Percentiles rank a stretch among this genome's conserved stretches.
phyloP scores from a whole-genome alignment of 2,113 vertebrate species.

The Solea solea region DNA sequence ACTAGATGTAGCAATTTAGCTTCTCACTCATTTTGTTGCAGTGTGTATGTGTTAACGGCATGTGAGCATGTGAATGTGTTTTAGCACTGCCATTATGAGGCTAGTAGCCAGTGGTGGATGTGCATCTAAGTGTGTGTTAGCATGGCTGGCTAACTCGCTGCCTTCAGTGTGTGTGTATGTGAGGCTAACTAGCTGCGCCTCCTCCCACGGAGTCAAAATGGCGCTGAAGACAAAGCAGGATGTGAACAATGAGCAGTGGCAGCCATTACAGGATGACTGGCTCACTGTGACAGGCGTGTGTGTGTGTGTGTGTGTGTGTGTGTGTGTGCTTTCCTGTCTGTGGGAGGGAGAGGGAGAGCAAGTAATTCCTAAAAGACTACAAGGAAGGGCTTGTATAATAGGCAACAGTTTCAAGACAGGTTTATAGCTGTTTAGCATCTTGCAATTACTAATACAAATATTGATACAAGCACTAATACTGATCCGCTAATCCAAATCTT shows the following conservation, averaged over 20 bases:
- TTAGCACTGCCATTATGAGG: too few relatives aligned
- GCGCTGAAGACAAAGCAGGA: slow-evolving; percentile 85
- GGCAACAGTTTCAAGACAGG: not conserved
- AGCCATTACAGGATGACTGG: slow-evolving; percentile 82
- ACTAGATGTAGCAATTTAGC: too few relatives aligned
- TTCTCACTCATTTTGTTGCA: too few relatives aligned
- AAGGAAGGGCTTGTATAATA: not conserved
- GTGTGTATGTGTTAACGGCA: too few relatives aligned
- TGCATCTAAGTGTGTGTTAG: slow-evolving; percentile 7
- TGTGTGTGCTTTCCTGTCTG: not conserved
- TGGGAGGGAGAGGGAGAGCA: not conserved
- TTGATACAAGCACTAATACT: not conserved
- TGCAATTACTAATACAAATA: not conserved
- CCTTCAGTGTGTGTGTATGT: slow-evolving; percentile 22
- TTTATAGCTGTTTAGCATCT: not conserved
- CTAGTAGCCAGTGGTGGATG: not conserved
- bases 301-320: not conserved
- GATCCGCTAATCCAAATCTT: too few relatives aligned
- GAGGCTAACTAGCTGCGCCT: slow-evolving; percentile 26
- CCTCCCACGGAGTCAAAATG: slow-evolving; percentile 84
- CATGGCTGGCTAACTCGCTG: slow-evolving; percentile 16
- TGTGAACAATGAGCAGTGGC: slow-evolving; percentile 85
- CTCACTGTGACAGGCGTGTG: slow-evolving; percentile 50
- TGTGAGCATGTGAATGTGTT: too few relatives aligned
- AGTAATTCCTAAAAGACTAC: slow-evolving; percentile 1